A percentile compares a stretch with the other conserved stretches of the same genome.
Conservation (phyloP, 2,113 vertebrate genomes). For the Siniperca chuatsi region DNA sequence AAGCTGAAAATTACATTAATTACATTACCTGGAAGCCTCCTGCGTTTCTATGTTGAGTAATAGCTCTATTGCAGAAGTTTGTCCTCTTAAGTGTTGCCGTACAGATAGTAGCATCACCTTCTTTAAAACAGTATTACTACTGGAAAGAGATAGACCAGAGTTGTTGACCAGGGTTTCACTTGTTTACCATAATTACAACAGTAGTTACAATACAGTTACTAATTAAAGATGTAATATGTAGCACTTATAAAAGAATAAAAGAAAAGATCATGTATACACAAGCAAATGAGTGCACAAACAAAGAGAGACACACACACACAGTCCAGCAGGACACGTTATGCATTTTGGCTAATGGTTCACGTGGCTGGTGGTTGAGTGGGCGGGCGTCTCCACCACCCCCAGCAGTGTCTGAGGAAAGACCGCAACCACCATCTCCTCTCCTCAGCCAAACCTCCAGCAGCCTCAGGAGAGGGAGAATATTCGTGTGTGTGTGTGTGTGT, state of each 20-base stretch:
- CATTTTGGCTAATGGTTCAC: constrained; percentile 50
- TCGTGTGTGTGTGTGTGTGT: neutral
- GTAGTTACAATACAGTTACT: neutral
- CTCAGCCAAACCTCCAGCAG: constrained; percentile 54
- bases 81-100: neutral
- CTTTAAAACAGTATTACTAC: neutral
- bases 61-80: too few species aligned
- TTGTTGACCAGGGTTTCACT: neutral
- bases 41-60: neutral
- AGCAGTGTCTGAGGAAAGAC: constrained; percentile 66
- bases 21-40: neutral
- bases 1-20: neutral
- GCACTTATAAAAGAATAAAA: neutral
- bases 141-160: neutral
- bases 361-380: constrained; percentile 53
- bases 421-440: constrained; percentile 47
- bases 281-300: neutral
- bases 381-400: constrained; percentile 62
- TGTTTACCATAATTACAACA: constrained; percentile 10
- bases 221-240: neutral
- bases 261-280: neutral
- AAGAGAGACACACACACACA: neutral
- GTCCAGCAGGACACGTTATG: constrained; percentile 32
- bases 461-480: constrained; percentile 32
- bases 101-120: neutral